Conservation (phyloP, 2,113 vertebrate species). For the Microtus ochrogaster region DNA sequence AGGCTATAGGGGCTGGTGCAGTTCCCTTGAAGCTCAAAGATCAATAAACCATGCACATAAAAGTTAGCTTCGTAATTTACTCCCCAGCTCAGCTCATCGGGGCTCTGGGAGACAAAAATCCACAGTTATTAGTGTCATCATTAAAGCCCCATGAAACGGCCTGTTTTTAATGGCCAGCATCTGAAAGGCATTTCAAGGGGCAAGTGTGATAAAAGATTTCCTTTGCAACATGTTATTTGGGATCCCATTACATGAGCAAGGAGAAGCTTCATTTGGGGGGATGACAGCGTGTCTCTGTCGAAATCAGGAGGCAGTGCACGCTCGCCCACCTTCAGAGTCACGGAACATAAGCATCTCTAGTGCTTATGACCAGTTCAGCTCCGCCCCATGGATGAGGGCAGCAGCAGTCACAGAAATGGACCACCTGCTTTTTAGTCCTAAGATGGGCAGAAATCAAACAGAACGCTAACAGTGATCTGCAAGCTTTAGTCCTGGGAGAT, state of each 20-base stretch:
- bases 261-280: conserved; percentile 68
- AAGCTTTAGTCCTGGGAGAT: background rate
- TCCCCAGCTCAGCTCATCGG: conserved; percentile 69
- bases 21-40: conserved; percentile 61
- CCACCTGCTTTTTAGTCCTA: background rate
- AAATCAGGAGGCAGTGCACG: conserved; percentile 14
- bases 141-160: conserved; percentile 68
- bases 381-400: background rate
- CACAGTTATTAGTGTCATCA: conserved; percentile 70
- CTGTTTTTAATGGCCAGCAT: conserved; percentile 78
- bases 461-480: background rate
- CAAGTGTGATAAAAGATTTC: conserved; percentile 72
- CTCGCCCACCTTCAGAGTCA: conserved; percentile 36
- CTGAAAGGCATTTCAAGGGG: conserved; percentile 76
- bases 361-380: background rate
- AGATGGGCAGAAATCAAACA: background rate
- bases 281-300: conserved; percentile 47
- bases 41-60: conserved; percentile 82
- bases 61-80: conserved; percentile 81
- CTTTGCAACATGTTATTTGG: conserved; percentile 77
- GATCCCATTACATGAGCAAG: conserved; percentile 70
- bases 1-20: background rate
- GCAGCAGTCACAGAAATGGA: background rate
- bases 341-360: background rate
- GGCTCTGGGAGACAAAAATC: conserved; percentile 78